Evolutionary conservation across 2,113 vertebrate species (phyloP).

Genomic region (Excalfactoria chinensis): DNA sequence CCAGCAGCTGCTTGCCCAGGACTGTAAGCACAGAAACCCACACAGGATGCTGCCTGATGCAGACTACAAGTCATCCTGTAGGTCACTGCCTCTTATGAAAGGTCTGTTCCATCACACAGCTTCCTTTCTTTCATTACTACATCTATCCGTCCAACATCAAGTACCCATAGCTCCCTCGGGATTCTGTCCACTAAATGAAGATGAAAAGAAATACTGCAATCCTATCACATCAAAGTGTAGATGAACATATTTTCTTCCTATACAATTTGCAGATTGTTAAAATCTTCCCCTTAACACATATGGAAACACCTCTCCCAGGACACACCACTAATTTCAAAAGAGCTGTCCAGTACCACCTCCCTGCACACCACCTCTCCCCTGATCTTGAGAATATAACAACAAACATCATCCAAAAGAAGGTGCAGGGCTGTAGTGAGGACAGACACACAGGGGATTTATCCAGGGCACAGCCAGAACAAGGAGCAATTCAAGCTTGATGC

Average conservation of each 20-base stretch:
- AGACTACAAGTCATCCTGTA: not conserved
- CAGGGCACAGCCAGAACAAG: not conserved
- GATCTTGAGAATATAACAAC: not conserved
- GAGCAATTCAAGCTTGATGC: not conserved
- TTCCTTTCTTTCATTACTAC: not conserved
- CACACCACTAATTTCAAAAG: not conserved
- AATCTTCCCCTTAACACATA: not conserved
- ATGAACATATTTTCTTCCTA: not conserved
- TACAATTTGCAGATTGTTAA: not conserved
- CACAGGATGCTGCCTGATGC: not conserved
- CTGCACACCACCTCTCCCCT: no score
- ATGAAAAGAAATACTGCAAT: not conserved
- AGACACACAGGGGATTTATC: not conserved
- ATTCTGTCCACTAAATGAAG: not conserved
- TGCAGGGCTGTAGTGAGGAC: accelerated
- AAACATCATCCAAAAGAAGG: not conserved
- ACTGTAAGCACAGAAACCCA: not conserved
- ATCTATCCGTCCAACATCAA: accelerated
- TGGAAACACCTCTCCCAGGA: not conserved
- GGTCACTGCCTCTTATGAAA: not conserved
- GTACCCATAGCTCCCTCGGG: not conserved
- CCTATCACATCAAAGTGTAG: accelerated
- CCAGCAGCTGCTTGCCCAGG: not conserved
- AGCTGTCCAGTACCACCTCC: not conserved
- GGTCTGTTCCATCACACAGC: not conserved